These are phyloP conservation scores for Heliconius hermathena DNA, from an alignment of 1,140 invertebrate species.

Conservation along the genomic window DNA sequence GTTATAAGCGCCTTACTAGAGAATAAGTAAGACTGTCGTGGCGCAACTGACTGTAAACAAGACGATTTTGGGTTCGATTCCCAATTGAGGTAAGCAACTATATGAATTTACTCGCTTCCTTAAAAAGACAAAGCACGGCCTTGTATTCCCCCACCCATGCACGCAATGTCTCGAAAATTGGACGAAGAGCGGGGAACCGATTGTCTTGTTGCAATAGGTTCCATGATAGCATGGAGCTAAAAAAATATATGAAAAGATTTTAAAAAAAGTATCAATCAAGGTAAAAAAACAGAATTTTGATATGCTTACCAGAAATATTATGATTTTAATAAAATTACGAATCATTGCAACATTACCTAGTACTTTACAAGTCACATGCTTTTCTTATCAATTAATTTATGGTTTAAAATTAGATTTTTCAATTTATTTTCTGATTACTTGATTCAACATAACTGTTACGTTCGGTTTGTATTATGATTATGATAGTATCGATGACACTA, in stretches of 20 bases:
- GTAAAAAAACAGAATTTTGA: background rate
- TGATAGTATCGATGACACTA: background rate
- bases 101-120: too few species aligned
- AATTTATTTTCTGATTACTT: constrained; percentile 9
- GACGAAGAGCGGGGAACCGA: too few species aligned
- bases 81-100: too few species aligned
- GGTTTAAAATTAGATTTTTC: background rate
- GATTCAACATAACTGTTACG: background rate
- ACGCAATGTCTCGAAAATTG: too few species aligned
- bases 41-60: too few species aligned
- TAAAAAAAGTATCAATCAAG: background rate
- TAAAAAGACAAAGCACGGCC: too few species aligned
- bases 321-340: background rate
- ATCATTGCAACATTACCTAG: background rate
- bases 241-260: background rate
- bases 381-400: background rate
- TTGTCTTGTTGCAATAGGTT: too few species aligned
- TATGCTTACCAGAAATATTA: background rate
- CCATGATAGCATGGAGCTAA: too few species aligned
- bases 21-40: too few species aligned
- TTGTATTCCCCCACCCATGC: background rate
- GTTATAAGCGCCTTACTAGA: too few species aligned
- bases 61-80: too few species aligned
- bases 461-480: background rate
- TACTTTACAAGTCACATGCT: background rate